A percentile compares a stretch with the other conserved stretches of the same genome.
Conservation (phyloP, 2,797 vertebrate species). For the Odontamblyopus lacepedii region DNA sequence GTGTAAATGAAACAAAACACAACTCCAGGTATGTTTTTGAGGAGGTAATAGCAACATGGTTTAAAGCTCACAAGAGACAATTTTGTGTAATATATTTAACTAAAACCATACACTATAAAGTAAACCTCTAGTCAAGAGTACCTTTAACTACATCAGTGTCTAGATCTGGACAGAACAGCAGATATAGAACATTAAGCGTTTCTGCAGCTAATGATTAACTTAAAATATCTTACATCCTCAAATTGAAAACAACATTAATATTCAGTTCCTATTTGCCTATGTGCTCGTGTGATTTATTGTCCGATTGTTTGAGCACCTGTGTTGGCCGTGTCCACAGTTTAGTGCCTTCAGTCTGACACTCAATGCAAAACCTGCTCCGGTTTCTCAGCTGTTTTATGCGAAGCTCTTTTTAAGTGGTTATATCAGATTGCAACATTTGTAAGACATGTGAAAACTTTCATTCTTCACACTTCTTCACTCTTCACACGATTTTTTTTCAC, state of each 20-base stretch:
- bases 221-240: not conserved
- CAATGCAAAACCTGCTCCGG: conserved; percentile 71
- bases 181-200: too few species aligned
- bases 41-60: too few species aligned
- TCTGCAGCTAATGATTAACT: too few species aligned
- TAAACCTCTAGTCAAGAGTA: too few species aligned
- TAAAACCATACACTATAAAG: too few species aligned
- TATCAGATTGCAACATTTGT: conserved; percentile 69
- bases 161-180: too few species aligned
- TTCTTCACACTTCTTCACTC: conserved; percentile 17
- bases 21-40: too few species aligned
- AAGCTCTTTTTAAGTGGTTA: conserved; percentile 65
- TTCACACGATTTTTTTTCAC: too few species aligned
- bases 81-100: too few species aligned
- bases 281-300: conserved; percentile 41
- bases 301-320: conserved; percentile 84
- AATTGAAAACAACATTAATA: not conserved
- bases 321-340: conserved; percentile 69
- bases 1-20: too few species aligned
- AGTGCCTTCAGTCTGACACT: conserved; percentile 72
- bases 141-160: too few species aligned
- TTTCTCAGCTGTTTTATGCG: conserved; percentile 70
- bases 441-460: conserved; percentile 37
- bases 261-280: not conserved
- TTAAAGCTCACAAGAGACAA: too few species aligned